Percentiles rank a stretch among this genome's conserved stretches.
Evolutionary conservation across 1,140 invertebrate species (phyloP).

Genomic region (Hesperophylax magnus): DNA sequence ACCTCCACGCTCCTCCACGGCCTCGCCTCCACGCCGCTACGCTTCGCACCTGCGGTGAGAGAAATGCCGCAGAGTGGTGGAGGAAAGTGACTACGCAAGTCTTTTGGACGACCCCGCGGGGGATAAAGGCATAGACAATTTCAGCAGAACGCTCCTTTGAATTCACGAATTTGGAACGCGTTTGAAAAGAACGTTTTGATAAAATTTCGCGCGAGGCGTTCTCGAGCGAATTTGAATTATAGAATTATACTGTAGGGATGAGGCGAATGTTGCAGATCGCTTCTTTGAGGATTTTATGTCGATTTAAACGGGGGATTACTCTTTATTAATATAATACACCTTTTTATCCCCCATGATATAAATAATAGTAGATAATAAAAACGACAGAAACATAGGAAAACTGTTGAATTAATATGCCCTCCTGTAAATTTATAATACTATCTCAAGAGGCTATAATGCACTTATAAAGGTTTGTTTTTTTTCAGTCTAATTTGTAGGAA

Average conservation of each 20-base stretch:
- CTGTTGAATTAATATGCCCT: too few relatives aligned
- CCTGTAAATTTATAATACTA: too few relatives aligned
- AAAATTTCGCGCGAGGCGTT: background rate
- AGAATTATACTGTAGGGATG: background rate
- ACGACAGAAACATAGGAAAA: too few relatives aligned
- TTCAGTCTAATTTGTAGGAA: too few relatives aligned
- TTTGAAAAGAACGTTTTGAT: conserved; percentile 8
- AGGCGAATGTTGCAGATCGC: too few relatives aligned
- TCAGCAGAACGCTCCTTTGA: conserved; percentile 21
- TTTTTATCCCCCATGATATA: too few relatives aligned
- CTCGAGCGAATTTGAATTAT: background rate
- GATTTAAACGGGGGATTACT: too few relatives aligned
- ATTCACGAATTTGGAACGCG: conserved; percentile 19
- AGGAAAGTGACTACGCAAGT: conserved; percentile 38
- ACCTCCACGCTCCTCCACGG: background rate
- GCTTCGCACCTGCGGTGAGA: conserved; percentile 23
- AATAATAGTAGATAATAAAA: too few relatives aligned
- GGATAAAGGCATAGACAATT: conserved; percentile 25
- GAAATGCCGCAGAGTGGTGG: conserved; percentile 31
- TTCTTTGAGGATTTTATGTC: too few relatives aligned
- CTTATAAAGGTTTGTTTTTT: too few relatives aligned
- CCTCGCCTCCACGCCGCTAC: background rate
- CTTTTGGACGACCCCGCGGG: conserved; percentile 25
- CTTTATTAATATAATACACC: too few relatives aligned
- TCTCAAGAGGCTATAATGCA: too few relatives aligned